A percentile compares a stretch with the other conserved stretches of the same genome.
Evolutionary conservation across 2,113 vertebrate species (phyloP).

Genomic region (Oryzias woworae): DNA sequence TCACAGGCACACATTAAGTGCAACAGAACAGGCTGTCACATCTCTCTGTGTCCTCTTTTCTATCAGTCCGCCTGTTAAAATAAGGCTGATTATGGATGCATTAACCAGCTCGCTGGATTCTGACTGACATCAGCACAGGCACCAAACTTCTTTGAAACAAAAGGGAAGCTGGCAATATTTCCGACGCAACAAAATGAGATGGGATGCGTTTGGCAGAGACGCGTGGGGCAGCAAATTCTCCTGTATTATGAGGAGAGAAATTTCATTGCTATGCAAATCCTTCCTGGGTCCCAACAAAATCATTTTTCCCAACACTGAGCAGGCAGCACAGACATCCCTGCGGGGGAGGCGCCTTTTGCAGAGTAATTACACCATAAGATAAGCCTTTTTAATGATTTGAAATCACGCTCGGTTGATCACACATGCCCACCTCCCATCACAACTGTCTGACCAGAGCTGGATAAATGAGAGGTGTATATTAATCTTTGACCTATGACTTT

Average conservation of each 20-base stretch:
- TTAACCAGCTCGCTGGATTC: slow-evolving; percentile 42
- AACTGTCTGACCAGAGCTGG: slow-evolving; percentile 26
- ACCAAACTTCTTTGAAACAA: slow-evolving; percentile 3
- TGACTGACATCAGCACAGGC: neutral
- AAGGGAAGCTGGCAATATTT: slow-evolving; percentile 23
- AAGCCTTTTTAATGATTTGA: slow-evolving; percentile 8
- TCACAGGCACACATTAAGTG: slow-evolving; percentile 60
- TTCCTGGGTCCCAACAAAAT: slow-evolving; percentile 21
- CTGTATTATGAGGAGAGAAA: slow-evolving; percentile 6
- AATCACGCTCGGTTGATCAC: slow-evolving; percentile 7
- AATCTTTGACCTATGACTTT: slow-evolving; percentile 50
- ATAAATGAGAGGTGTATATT: slow-evolving; percentile 36
- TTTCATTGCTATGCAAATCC: slow-evolving; percentile 54
- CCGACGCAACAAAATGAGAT: slow-evolving; percentile 6
- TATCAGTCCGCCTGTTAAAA: slow-evolving; percentile 37
- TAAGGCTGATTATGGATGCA: slow-evolving; percentile 41
- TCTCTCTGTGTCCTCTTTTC: slow-evolving; percentile 41
- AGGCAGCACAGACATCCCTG: slow-evolving; percentile 32
- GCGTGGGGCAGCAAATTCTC: slow-evolving; percentile 24
- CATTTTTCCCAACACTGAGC: slow-evolving; percentile 37
- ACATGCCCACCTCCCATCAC: neutral
- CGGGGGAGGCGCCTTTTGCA: slow-evolving; percentile 26
- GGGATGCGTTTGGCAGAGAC: slow-evolving; percentile 15
- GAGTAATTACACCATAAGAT: slow-evolving; percentile 29
- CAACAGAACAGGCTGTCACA: slow-evolving; percentile 20